Conservation (phyloP, 2,113 vertebrate species). For the Aythya baeri region DNA sequence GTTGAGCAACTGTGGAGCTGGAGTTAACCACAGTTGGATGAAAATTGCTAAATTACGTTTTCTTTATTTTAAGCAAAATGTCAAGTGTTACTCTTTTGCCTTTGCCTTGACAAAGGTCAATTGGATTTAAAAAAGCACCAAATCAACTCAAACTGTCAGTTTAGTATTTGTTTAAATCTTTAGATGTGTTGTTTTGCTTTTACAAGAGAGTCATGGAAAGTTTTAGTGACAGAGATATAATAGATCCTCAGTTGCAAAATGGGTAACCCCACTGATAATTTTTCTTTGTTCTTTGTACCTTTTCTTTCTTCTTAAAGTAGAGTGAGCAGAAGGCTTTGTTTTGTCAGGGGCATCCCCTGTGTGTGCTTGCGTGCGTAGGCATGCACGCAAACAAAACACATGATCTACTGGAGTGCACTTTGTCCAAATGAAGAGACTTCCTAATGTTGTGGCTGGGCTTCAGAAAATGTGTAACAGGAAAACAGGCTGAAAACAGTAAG, state of each 20-base stretch:
- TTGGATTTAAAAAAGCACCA: slow-evolving; percentile 24
- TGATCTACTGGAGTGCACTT: background rate
- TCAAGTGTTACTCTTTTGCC: slow-evolving; percentile 68
- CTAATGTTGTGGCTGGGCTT: background rate
- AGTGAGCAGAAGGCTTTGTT: background rate
- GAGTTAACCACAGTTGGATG: slow-evolving; percentile 35
- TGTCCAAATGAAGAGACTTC: background rate
- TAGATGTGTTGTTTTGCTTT: slow-evolving; percentile 44
- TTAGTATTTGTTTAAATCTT: slow-evolving; percentile 63
- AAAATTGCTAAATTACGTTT: slow-evolving; percentile 68
- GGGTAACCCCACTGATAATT: background rate
- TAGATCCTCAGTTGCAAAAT: background rate
- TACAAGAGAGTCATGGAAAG: slow-evolving; percentile 37
- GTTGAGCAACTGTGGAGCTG: slow-evolving; percentile 63
- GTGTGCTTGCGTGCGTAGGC: background rate
- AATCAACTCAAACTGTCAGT: slow-evolving; percentile 22
- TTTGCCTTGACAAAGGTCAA: slow-evolving; percentile 75
- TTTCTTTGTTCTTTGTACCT: background rate
- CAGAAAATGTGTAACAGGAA: background rate
- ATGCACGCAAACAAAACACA: background rate
- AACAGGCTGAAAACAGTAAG: background rate
- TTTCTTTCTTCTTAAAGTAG: background rate
- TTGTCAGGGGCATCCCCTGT: background rate
- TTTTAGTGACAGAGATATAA: slow-evolving; percentile 15
- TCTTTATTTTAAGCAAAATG: slow-evolving; percentile 75